phyloP scores from a whole-genome alignment of 1,140 invertebrate genomes.

The Chlorops oryzae region DNA sequence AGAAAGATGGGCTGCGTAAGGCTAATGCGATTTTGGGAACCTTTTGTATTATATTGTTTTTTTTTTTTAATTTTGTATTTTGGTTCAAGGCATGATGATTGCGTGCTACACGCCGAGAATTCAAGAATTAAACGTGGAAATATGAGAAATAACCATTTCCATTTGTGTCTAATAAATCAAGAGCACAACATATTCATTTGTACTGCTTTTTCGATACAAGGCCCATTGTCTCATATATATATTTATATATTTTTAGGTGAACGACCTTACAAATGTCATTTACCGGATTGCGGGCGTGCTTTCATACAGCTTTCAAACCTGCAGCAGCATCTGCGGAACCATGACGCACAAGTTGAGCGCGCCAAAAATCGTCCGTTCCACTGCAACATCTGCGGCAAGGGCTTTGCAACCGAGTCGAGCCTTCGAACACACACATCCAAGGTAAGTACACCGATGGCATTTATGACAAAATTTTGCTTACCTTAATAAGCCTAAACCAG shows the following conservation, averaged over 20 bases:
- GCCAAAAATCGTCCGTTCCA: conserved; percentile 93
- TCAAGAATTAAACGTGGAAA: no score
- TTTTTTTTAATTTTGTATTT: no score
- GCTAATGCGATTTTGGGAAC: no score
- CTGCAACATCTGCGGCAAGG: conserved; percentile 93
- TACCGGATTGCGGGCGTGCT: conserved; percentile 89
- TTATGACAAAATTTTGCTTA: neutral
- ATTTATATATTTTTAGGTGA: conserved; percentile 91
- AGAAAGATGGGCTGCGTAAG: no score
- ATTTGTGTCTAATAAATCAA: no score
- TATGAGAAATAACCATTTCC: no score
- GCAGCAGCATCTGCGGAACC: conserved; percentile 92
- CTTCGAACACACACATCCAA: conserved; percentile 91
- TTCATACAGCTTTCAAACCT: conserved; percentile 97
- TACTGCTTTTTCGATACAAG: no score
- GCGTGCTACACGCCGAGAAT: no score
- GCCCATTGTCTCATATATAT: no score
- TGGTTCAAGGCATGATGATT: no score
- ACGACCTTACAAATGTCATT: conserved; percentile 92
- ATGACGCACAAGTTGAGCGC: conserved; percentile 90
- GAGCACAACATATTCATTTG: no score
- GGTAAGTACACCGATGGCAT: conserved; percentile 75
- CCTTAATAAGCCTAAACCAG: neutral
- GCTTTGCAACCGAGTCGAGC: conserved; percentile 92
- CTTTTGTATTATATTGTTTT: no score